Evolutionary conservation across 2,797 vertebrate genomes (phyloP).

Genomic region (Rhinatrema bivittatum): DNA sequence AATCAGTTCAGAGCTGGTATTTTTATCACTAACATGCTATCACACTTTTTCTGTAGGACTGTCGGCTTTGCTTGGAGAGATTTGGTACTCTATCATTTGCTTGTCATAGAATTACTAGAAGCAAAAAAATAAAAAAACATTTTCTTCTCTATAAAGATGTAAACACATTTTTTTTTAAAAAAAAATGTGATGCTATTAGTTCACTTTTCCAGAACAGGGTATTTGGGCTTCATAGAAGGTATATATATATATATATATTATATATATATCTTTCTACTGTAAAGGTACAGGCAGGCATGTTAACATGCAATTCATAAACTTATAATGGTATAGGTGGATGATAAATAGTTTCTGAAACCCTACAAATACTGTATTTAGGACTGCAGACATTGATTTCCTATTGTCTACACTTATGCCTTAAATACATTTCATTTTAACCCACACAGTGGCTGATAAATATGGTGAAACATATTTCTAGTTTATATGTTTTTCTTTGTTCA

Average conservation of each 20-base stretch:
- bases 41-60: no score
- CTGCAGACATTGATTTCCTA: not conserved
- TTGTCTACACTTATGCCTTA: not conserved
- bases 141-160: not conserved
- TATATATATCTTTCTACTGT: not conserved
- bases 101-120: not conserved
- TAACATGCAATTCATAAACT: not conserved
- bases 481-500: slow-evolving; percentile 3
- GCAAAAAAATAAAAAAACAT: no score
- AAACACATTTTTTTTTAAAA: not conserved
- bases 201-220: not conserved
- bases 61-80: not conserved
- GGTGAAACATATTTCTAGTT: not conserved
- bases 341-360: not conserved
- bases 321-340: not conserved
- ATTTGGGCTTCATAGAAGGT: not conserved
- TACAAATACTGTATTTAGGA: slow-evolving; percentile 1
- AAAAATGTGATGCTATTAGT: not conserved
- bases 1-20: no score
- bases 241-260: not conserved
- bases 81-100: not conserved
- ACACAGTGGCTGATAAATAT: not conserved
- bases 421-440: not conserved
- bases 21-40: no score
- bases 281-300: not conserved